Conservation (phyloP, 35 echinoderm and acorn worm species). For the Holothuria glaberrima region DNA sequence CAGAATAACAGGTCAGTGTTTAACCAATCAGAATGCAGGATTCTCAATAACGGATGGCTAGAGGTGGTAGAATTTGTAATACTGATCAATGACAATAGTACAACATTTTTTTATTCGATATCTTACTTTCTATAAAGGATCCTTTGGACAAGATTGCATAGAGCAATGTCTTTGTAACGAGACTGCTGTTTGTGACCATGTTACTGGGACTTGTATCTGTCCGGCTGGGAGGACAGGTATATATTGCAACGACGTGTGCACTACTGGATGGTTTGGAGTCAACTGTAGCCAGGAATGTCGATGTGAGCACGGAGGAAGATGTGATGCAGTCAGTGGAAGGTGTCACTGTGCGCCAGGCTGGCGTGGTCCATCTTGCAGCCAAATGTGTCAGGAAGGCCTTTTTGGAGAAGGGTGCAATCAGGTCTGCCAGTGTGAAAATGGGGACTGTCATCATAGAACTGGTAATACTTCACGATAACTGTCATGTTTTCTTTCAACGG, state of each 20-base stretch:
- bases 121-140: background rate
- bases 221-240: slow-evolving; percentile 56
- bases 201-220: slow-evolving; percentile 75
- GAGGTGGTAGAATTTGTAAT: too few relatives aligned
- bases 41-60: too few relatives aligned
- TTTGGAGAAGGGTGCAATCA: slow-evolving; percentile 69
- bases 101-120: too few relatives aligned
- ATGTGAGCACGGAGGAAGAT: slow-evolving; percentile 69
- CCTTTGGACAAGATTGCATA: slow-evolving; percentile 12
- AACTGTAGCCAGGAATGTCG: slow-evolving; percentile 58
- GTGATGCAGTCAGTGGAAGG: slow-evolving; percentile 67
- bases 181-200: slow-evolving; percentile 58
- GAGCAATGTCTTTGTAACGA: slow-evolving; percentile 52
- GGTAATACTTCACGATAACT: slow-evolving; percentile 22
- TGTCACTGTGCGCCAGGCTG: slow-evolving; percentile 79
- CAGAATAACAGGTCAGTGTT: too few relatives aligned
- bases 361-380: slow-evolving; percentile 48
- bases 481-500: too few relatives aligned
- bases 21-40: too few relatives aligned
- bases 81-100: too few relatives aligned
- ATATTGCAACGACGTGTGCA: slow-evolving; percentile 45
- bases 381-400: slow-evolving; percentile 51
- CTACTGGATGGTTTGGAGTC: slow-evolving; percentile 50
- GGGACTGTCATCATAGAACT: slow-evolving; percentile 78
- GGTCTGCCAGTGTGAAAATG: slow-evolving; percentile 65